Evolutionary conservation across 2,888 invertebrate genomes (phyloP).

Genomic region (Vanessa cardui): DNA sequence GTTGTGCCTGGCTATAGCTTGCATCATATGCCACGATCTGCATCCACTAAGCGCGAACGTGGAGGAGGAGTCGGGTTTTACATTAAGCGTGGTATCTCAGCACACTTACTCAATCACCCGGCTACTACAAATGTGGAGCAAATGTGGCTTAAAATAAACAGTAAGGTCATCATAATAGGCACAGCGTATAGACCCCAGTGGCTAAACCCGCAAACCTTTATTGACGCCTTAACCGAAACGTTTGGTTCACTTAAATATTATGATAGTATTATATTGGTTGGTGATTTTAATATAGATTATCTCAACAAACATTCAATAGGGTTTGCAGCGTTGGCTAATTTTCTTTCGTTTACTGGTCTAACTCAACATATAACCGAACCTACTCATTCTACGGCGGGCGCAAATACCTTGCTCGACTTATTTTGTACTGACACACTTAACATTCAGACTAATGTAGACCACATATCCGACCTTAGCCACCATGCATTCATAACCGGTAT

Average conservation of each 20-base stretch:
- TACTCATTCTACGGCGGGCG: slow-evolving; percentile 12
- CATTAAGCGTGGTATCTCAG: not conserved
- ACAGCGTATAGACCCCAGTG: not conserved
- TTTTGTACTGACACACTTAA: slow-evolving; percentile 7
- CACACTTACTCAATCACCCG: no score
- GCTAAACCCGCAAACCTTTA: not conserved
- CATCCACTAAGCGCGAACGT: not conserved
- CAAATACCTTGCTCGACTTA: slow-evolving; percentile 10
- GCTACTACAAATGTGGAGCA: no score
- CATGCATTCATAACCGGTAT: no score
- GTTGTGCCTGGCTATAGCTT: slow-evolving; percentile 1
- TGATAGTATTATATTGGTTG: slow-evolving; percentile 10
- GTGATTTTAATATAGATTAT: slow-evolving; percentile 7
- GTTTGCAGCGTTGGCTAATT: slow-evolving; percentile 10
- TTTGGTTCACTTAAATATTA: slow-evolving; percentile 10
- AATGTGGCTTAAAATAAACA: no score
- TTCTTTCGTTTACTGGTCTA: slow-evolving; percentile 12
- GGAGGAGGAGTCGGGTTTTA: not conserved
- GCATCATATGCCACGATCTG: not conserved
- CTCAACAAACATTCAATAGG: slow-evolving; percentile 10
- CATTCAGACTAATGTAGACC: no score
- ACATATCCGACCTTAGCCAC: no score
- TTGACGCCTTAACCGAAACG: slow-evolving; percentile 2
- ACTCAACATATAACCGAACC: slow-evolving; percentile 13
- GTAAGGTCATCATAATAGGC: slow-evolving; percentile 1